phyloP scores from a whole-genome alignment of 2,113 vertebrate species.

The Xenotilapia flavipinnis region DNA sequence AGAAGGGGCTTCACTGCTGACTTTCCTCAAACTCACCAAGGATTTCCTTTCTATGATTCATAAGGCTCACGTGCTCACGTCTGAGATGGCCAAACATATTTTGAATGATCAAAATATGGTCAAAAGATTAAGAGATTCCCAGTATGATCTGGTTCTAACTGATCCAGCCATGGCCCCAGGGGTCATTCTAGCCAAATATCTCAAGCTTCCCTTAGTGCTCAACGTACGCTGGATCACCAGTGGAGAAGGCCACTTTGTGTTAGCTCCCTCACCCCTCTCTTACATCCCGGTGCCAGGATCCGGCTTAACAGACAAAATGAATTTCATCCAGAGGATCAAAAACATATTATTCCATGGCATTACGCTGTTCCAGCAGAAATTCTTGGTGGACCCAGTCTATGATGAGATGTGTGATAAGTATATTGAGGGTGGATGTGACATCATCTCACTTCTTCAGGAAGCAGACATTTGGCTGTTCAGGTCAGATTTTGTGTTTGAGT shows the following conservation, averaged over 20 bases:
- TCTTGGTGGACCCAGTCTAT: accelerated
- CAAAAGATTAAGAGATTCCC: not conserved
- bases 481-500: not conserved
- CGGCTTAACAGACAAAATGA: not conserved
- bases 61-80: not conserved
- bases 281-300: not conserved
- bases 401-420: not conserved
- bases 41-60: not conserved
- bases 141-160: not conserved
- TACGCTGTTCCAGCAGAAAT: not conserved
- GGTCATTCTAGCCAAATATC: not conserved
- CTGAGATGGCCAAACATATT: not conserved
- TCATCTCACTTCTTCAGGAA: accelerated
- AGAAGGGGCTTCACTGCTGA: not conserved
- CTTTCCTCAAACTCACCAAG: not conserved
- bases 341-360: not conserved
- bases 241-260: not conserved
- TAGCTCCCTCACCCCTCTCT: not conserved
- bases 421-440: not conserved
- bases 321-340: not conserved
- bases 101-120: not conserved
- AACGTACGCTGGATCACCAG: not conserved
- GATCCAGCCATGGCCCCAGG: accelerated
- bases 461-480: not conserved
- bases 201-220: not conserved